Base-by-base conservation (phyloP, 2,888 invertebrate species). In the Dasypogon diadema region DNA sequence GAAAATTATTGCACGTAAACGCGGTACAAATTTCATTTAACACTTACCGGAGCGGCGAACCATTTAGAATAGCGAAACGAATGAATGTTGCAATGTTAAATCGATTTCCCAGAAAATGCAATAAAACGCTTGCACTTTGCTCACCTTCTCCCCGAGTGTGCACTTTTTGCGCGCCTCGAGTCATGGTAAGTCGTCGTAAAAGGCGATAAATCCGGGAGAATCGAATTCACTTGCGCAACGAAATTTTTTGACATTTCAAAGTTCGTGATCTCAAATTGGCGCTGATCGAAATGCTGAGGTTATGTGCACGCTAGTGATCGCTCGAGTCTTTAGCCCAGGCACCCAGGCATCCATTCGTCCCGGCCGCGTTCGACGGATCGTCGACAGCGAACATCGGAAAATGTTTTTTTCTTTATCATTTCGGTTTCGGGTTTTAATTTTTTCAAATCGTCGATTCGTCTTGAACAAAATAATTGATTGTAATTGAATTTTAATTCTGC, bases 401-500 rank as follows among this genome's bases (percentile, higher is more conserved):
- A 48, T 46, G 18, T 26, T 68, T 46, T n/a, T 48, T 26, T 22
- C 48, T 68, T 22, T 22, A 46, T 46, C 12, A n/a, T 46, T 26
- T 24, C 14, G 10, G 5, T 46, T 37, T 21, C n/a, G n/a, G n/a
- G 42, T 37, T 46, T 37, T 37, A n/a, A 51, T 37, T 54, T 65
- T 65, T 65, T 51, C 55, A 16, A 54, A 48, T 26, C 51, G 30
- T 48, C 65, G 60, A 63, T 68, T 75, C 51, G 55, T 51, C 51
- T 37, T 46, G 68, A 75, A 54, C 65, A 34, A 75, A 73, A 68
- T 75, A 75, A 75, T 75, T 75, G 75, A 75, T 75, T 75, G 55
- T 75, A 75, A 75, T 75, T 75, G 75, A 75, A 75, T 75, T 75
- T 75, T 68, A 75, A 75, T 68, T 75, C 75, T 75, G 75, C 75